Evolutionary conservation across 2,888 invertebrate species (phyloP).

Genomic region (Lepidonotus clava): DNA sequence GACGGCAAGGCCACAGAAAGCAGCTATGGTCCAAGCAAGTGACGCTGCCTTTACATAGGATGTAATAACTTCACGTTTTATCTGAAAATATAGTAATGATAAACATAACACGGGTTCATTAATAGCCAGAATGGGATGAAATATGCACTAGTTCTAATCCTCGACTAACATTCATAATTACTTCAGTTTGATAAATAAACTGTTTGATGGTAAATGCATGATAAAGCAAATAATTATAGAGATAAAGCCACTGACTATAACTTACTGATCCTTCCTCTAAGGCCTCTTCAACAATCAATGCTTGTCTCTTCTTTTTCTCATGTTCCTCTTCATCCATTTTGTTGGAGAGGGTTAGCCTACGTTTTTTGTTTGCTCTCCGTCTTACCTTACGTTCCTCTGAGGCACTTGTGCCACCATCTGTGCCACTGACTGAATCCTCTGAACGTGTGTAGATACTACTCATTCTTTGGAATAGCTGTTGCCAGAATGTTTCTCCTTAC

Average conservation of each 20-base stretch:
- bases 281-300: constrained; percentile 53
- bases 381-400: background rate
- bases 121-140: background rate
- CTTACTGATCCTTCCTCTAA: constrained; percentile 59
- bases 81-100: constrained; percentile 80
- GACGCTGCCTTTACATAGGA: constrained; percentile 84
- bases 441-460: too few relatives aligned
- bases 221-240: too few relatives aligned
- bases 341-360: background rate
- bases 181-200: too few relatives aligned
- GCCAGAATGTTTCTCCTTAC: too few relatives aligned
- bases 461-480: too few relatives aligned
- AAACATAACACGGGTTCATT: too few relatives aligned
- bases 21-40: background rate
- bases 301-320: constrained; percentile 9
- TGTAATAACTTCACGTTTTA: constrained; percentile 92
- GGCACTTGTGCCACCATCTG: too few relatives aligned
- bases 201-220: too few relatives aligned
- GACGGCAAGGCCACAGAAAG: background rate
- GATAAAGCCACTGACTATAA: too few relatives aligned
- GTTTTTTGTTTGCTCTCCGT: background rate
- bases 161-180: too few relatives aligned
- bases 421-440: too few relatives aligned
- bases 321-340: background rate
- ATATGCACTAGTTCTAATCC: too few relatives aligned